Base-by-base conservation (phyloP, 2,888 invertebrate species). In the Drosophila borealis region DNA sequence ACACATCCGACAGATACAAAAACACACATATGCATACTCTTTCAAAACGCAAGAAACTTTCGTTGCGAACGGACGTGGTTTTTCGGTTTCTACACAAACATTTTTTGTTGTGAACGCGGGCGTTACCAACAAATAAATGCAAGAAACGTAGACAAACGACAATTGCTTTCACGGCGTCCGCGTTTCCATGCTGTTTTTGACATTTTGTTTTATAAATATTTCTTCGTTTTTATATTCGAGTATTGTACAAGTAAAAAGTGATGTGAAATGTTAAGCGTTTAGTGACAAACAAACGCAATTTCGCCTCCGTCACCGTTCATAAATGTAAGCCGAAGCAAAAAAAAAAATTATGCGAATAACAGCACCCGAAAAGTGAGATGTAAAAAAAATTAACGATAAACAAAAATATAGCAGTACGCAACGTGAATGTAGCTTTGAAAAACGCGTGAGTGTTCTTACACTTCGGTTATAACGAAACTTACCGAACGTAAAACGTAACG, bases 21-120 rank as follows among this genome's bases (percentile, higher is more conserved):
- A 64, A 64, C 54, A 68, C 61, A 74, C 46, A 63, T 68, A 63
- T 61, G 60, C 44, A 55, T 34, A 41, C 57, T 19, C 56, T 46
- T 61, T 54, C 81, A 81, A 78, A 74, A 48, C 63, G 53, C 69
- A 74, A 61, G 70, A 66, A 69, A 70, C 74, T 55, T 45, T 73
- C 54, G 78, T 49, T 64, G 78, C 37, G 63, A 54, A 48, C 81
- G 64, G 78, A 78, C 79, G 78, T 78, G 51, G 63, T 44, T 60
- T 73, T 68, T 61, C 53, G 61, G 55, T 81, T 74, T 61, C 42
- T 54, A 66, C 39, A 61, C 72, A 48, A 71, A 60, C 46, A 60
- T 37, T 69, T 77, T 71, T 74, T 78, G 72, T 85, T 72, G 77
- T 54, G 77, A 83, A 72, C 83, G 70, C 80, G 80, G 83, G 86